Conservation (phyloP, 2,888 invertebrate genomes). For the Prosapia bicincta region DNA sequence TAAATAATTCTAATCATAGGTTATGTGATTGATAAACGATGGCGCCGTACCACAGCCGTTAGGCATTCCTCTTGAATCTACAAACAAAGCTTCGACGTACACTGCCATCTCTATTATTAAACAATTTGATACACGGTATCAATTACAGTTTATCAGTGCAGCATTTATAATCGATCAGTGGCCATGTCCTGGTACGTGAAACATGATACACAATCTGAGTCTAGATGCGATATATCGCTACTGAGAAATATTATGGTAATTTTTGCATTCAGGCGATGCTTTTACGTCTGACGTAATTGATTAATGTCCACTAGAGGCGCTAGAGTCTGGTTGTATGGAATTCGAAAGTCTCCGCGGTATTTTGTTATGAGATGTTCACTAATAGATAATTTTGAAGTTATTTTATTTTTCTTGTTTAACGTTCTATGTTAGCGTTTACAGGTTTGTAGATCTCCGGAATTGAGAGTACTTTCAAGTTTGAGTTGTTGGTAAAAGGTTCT, state of each 20-base stretch:
- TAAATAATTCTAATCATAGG: not conserved
- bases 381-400: too few relatives aligned
- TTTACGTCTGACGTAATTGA: not conserved
- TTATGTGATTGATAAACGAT: not conserved
- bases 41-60: not conserved
- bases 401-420: too few relatives aligned
- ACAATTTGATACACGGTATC: not conserved
- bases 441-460: too few relatives aligned
- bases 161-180: not conserved
- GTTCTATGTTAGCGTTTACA: too few relatives aligned
- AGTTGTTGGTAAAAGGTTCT: too few relatives aligned
- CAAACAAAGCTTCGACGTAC: not conserved
- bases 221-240: not conserved
- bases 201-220: not conserved
- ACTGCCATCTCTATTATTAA: not conserved
- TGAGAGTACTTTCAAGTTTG: too few relatives aligned
- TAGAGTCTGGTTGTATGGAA: not conserved
- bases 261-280: not conserved
- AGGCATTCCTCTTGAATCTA: not conserved
- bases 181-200: not conserved
- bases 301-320: not conserved
- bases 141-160: not conserved
- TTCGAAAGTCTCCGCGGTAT: too few relatives aligned
- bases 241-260: not conserved
- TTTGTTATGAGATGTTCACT: too few relatives aligned